A percentile compares a stretch with the other conserved stretches of the same genome.
These are phyloP conservation scores for Halcyon smyrnensis DNA, from an alignment of 2,797 vertebrate species.

Conservation along the genomic window DNA sequence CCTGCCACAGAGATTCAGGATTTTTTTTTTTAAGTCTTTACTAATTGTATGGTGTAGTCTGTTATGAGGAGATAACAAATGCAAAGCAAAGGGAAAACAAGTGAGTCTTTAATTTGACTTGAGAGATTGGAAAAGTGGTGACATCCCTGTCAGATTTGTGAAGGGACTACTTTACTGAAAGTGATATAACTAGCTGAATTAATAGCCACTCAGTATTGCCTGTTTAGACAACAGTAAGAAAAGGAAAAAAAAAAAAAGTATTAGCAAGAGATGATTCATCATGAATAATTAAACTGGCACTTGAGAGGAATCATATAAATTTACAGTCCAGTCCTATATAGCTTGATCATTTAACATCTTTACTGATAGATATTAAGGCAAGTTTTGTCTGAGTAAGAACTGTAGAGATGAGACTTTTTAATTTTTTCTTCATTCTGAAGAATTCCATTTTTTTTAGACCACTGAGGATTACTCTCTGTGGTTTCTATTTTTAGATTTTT, in stretches of 20 bases:
- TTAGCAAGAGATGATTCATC: not conserved
- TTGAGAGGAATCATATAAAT: not conserved
- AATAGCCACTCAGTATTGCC: not conserved
- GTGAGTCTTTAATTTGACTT: slow-evolving; percentile 14
- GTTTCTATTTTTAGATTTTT: not conserved
- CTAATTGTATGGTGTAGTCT: not conserved
- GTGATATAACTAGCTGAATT: slow-evolving; percentile 38
- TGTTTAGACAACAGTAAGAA: slow-evolving; percentile 4
- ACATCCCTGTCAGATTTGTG: slow-evolving; percentile 5
- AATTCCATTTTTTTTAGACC: not conserved
- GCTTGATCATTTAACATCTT: not conserved
- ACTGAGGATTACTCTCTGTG: not conserved
- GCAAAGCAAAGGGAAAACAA: slow-evolving; percentile 37
- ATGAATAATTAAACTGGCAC: slow-evolving; percentile 14
- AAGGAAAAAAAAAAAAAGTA: not conserved
- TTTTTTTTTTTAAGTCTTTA: not conserved
- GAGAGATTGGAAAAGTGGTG: not conserved
- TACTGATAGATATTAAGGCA: not conserved
- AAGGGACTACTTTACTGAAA: slow-evolving; percentile 32
- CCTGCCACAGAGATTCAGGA: not conserved
- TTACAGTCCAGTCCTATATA: not conserved
- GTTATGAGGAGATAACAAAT: slow-evolving; percentile 34
- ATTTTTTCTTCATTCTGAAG: not conserved
- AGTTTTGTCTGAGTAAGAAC: not conserved
- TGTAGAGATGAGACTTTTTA: not conserved